Conservation (phyloP, 2,113 vertebrate genomes). For the Corythornis vintsioides region DNA sequence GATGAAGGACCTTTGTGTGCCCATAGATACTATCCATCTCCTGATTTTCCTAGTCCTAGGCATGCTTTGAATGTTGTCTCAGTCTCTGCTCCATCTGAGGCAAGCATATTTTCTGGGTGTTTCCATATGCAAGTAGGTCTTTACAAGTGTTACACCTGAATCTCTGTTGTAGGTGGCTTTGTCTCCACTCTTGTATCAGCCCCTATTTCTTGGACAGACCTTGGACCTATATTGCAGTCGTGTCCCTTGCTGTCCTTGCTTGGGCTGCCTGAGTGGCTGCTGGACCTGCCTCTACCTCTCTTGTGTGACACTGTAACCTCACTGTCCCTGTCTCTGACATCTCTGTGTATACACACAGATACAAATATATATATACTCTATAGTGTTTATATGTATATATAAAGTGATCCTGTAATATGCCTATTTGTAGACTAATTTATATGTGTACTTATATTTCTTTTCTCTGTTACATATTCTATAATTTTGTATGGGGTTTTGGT, state of each 20-base stretch:
- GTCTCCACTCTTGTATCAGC: neutral
- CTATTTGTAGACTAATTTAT: neutral
- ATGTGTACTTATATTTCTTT: neutral
- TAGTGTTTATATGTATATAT: no score
- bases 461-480: neutral
- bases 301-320: no score
- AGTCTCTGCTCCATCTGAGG: neutral
- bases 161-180: neutral
- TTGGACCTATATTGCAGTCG: neutral
- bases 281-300: neutral
- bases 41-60: neutral
- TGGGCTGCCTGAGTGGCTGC: neutral
- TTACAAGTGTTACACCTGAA: neutral
- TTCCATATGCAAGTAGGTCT: neutral
- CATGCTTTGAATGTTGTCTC: accelerated
- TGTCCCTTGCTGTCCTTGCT: neutral
- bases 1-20: neutral
- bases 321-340: neutral
- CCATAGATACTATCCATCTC: neutral
- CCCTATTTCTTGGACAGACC: neutral
- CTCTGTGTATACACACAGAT: neutral
- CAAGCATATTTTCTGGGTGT: neutral
- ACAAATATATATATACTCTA: neutral
- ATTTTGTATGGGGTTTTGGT: neutral
- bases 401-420: neutral